Evolutionary conservation across 1,140 invertebrate genomes (phyloP).

Genomic region (Pinna nobilis): DNA sequence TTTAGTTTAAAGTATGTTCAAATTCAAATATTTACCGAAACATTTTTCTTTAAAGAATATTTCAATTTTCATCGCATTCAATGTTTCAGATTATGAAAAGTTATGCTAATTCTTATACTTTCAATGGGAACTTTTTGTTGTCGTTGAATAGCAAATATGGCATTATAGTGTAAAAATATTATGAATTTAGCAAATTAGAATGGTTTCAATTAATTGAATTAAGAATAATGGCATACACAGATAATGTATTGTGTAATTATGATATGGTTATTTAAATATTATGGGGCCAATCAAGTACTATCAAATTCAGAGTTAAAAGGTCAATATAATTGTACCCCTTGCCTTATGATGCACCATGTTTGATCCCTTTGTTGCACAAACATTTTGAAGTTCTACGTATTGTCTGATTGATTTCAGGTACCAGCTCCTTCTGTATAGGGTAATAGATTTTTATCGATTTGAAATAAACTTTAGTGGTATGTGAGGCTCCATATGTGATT

Average conservation of each 20-base stretch:
- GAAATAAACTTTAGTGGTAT: too few species aligned
- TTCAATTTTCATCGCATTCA: constrained; percentile 8
- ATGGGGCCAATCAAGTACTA: constrained; percentile 15
- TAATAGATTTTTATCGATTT: constrained; percentile 25
- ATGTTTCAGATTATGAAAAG: neutral
- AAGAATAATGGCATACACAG: constrained; percentile 13
- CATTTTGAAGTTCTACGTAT: constrained; percentile 17
- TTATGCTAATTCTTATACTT: neutral
- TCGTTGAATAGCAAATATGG: constrained; percentile 10
- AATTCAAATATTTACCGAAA: neutral
- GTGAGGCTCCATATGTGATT: too few species aligned
- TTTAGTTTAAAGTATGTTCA: neutral
- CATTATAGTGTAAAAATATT: constrained; percentile 21
- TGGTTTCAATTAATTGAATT: constrained; percentile 20
- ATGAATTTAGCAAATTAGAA: constrained; percentile 17
- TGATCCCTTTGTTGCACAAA: constrained; percentile 7
- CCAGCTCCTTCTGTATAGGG: constrained; percentile 5
- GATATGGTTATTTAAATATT: constrained; percentile 28
- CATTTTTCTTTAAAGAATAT: constrained; percentile 1
- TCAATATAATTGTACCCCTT: constrained; percentile 18
- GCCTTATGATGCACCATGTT: constrained; percentile 13
- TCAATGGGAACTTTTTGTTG: neutral
- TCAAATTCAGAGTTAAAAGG: constrained; percentile 26
- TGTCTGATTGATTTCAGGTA: constrained; percentile 14
- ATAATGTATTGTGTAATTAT: constrained; percentile 21